A percentile compares a stretch with the other conserved stretches of the same genome.
Conservation (phyloP, 2,888 invertebrate genomes). For the Nephrotoma guestfalica region DNA sequence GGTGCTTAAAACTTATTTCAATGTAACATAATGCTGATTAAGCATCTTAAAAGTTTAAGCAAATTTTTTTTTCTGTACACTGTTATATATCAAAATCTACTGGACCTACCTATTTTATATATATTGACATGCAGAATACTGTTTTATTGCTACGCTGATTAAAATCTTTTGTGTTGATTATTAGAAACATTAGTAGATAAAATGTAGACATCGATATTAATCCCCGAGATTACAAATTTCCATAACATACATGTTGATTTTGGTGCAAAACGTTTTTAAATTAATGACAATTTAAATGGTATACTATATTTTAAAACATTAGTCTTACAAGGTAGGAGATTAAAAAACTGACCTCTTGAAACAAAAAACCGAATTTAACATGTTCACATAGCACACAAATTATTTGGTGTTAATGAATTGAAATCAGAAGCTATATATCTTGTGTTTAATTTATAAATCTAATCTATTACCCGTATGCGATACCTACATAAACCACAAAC, state of each 20-base stretch:
- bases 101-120: background rate
- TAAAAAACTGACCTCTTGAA: too few species aligned
- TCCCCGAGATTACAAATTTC: background rate
- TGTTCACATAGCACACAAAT: background rate
- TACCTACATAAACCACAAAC: background rate
- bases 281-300: background rate
- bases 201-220: background rate
- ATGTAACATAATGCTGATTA: background rate
- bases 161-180: background rate
- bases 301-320: background rate
- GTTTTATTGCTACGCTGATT: background rate
- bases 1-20: background rate
- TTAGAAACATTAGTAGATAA: background rate
- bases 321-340: too few species aligned
- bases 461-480: background rate
- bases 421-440: background rate
- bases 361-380: background rate
- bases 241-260: background rate
- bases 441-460: background rate
- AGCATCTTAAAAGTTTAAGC: background rate
- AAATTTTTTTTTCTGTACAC: background rate
- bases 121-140: background rate
- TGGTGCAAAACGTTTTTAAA: background rate
- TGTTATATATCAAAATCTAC: background rate
- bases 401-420: background rate